A percentile compares a stretch with the other conserved stretches of the same genome.
Evolutionary conservation across 2,113 vertebrate species (phyloP).

Genomic region (Oreocharis arfaki): DNA sequence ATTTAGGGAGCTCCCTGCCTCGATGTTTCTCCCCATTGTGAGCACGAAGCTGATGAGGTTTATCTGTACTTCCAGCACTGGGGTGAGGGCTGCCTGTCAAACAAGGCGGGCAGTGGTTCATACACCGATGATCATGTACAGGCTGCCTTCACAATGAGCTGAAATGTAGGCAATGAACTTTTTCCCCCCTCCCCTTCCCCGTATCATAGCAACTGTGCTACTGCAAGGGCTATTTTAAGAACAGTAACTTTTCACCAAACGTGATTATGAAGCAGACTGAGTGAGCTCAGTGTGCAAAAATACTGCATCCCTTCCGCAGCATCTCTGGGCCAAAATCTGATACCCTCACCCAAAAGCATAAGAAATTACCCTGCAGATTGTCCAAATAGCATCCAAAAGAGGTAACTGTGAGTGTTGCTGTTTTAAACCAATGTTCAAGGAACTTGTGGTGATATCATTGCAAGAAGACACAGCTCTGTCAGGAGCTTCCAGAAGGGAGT

Average conservation of each 20-base stretch:
- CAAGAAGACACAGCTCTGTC: background rate
- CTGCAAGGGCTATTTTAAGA: slow-evolving; percentile 72
- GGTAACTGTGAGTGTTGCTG: background rate
- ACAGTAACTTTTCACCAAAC: slow-evolving; percentile 65
- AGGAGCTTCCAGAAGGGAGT: background rate
- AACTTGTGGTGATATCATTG: background rate
- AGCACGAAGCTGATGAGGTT: background rate
- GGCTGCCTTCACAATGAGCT: slow-evolving; percentile 29
- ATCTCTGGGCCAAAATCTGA: slow-evolving; percentile 21
- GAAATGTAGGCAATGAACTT: slow-evolving; percentile 45
- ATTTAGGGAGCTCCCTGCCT: background rate
- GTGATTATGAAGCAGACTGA: slow-evolving; percentile 50
- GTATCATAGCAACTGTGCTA: slow-evolving; percentile 72
- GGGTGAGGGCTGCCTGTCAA: background rate
- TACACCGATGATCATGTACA: background rate
- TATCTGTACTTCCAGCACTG: background rate
- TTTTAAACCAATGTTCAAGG: background rate
- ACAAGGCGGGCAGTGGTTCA: background rate
- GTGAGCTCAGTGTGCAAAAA: slow-evolving; percentile 46
- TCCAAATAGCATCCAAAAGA: background rate
- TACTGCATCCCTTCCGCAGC: slow-evolving; percentile 37
- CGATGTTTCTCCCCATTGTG: background rate
- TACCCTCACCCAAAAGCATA: background rate
- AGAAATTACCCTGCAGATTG: background rate
- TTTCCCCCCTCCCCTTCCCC: background rate